These are phyloP conservation scores for Pterocles orientalis DNA, from an alignment of 2,113 vertebrate genomes.

Conservation along the genomic window DNA sequence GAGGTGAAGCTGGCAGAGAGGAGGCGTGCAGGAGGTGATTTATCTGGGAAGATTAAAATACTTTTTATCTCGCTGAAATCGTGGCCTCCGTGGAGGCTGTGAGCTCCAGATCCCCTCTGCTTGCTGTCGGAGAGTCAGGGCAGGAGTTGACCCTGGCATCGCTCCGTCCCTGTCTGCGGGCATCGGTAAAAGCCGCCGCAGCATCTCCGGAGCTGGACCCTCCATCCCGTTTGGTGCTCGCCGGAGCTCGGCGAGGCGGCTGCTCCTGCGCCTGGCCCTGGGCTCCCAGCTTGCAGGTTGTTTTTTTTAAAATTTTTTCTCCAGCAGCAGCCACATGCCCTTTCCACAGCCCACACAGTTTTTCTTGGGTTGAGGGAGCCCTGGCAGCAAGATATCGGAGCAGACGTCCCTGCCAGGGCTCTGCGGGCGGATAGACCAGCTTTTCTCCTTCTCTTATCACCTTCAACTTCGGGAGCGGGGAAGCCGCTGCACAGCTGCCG, in stretches of 20 bases:
- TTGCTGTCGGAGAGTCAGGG: not conserved
- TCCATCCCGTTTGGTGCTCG: not conserved
- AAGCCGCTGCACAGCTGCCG: not conserved
- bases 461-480: not conserved
- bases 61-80: not conserved
- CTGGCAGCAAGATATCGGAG: not conserved
- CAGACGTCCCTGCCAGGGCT: not conserved
- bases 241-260: accelerated
- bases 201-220: not conserved
- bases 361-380: not conserved
- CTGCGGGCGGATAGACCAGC: not conserved
- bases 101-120: not conserved
- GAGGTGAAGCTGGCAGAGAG: not conserved
- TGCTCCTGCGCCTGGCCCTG: not conserved
- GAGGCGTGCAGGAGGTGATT: not conserved
- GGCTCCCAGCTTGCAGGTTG: accelerated
- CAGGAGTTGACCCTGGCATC: accelerated
- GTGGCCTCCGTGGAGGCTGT: accelerated
- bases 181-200: not conserved
- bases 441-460: slow-evolving; percentile 4
- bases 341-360: not conserved
- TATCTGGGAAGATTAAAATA: not conserved
- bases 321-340: not conserved
- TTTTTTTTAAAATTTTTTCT: not conserved
- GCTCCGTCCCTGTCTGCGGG: not conserved